Conservation (phyloP, 2,797 vertebrate species). For the Psittacula echo region DNA sequence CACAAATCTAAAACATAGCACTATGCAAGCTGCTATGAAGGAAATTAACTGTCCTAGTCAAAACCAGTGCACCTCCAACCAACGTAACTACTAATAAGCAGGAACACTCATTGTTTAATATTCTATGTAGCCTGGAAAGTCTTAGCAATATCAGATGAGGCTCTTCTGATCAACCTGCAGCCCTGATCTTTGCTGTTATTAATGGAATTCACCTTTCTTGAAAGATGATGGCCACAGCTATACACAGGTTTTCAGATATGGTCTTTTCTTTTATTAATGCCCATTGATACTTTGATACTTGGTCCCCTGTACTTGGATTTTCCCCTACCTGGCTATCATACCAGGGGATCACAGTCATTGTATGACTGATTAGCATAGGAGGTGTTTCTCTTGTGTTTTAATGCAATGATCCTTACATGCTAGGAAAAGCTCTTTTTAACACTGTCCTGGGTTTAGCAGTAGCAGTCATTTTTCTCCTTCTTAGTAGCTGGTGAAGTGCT, state of each 20-base stretch:
- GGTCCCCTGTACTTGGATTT: neutral
- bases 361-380: neutral
- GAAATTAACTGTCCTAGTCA: neutral
- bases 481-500: no score
- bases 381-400: neutral
- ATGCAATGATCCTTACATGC: neutral
- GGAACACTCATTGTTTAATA: neutral
- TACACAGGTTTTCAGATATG: neutral
- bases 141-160: neutral
- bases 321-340: neutral
- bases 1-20: neutral
- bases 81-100: neutral
- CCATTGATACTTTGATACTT: neutral
- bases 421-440: neutral
- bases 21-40: neutral
- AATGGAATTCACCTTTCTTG: neutral
- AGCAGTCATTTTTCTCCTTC: no score
- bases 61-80: neutral
- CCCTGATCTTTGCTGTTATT: neutral
- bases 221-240: neutral
- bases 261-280: neutral
- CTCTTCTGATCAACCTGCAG: neutral
- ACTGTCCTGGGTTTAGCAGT: no score
- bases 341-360: neutral
- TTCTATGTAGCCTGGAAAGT: neutral